These are phyloP conservation scores for Chorisops tibialis DNA, from an alignment of 2,888 invertebrate species.

Conservation along the genomic window DNA sequence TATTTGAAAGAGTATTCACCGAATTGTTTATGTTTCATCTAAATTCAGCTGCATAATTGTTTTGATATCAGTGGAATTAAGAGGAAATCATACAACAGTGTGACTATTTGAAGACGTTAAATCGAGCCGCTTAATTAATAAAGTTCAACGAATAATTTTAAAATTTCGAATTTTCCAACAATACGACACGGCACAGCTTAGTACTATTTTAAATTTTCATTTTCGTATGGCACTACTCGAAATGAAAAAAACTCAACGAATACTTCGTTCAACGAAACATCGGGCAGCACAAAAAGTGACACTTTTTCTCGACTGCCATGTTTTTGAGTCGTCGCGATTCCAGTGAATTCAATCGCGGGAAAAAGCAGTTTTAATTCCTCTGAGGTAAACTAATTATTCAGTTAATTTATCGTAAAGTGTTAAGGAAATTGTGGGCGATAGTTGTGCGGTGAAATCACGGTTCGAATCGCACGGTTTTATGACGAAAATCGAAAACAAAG, in stretches of 20 bases:
- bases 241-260: neutral
- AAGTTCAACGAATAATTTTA: too few relatives aligned
- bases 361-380: conserved; percentile 30
- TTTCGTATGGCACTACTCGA: neutral
- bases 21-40: too few relatives aligned
- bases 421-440: neutral
- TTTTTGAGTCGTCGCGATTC: conserved; percentile 55
- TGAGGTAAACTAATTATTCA: conserved; percentile 27
- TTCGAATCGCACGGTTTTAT: neutral
- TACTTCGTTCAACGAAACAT: neutral
- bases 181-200: too few relatives aligned
- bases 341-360: conserved; percentile 58
- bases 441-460: neutral
- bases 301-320: conserved; percentile 62
- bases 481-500: conserved; percentile 10
- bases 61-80: too few relatives aligned
- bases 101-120: too few relatives aligned
- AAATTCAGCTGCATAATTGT: too few relatives aligned
- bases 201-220: too few relatives aligned
- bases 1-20: too few relatives aligned
- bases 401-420: neutral
- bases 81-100: too few relatives aligned
- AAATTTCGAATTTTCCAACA: too few relatives aligned
- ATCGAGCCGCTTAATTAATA: too few relatives aligned
- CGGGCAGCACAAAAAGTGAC: conserved; percentile 40